These are phyloP conservation scores for Galago senegalensis DNA, from an alignment of 2,797 vertebrate species.

Conservation along the genomic window DNA sequence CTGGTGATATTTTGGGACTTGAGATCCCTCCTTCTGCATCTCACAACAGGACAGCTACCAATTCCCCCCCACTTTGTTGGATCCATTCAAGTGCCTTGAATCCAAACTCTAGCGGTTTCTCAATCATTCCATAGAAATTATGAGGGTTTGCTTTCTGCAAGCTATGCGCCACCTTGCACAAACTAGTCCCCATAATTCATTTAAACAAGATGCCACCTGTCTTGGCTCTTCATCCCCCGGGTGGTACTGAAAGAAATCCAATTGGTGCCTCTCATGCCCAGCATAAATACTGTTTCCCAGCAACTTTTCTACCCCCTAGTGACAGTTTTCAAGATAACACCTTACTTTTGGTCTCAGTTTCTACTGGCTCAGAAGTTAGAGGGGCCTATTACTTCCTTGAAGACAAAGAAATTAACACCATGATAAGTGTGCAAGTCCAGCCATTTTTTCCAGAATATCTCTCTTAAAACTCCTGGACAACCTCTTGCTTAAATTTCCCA, in stretches of 20 bases:
- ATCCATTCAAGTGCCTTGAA: not conserved
- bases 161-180: not conserved
- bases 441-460: conserved; percentile 9
- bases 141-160: conserved; percentile 29
- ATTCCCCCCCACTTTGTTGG: not conserved
- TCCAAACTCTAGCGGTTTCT: not conserved
- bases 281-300: not conserved
- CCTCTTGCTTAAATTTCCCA: not conserved
- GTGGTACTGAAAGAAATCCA: not conserved
- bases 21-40: not conserved
- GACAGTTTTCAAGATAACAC: conserved; percentile 40
- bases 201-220: not conserved
- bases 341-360: conserved; percentile 23
- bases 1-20: not conserved
- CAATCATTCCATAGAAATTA: conserved; percentile 10
- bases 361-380: not conserved
- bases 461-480: not conserved
- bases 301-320: not conserved
- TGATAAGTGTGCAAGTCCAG: not conserved
- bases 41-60: not conserved
- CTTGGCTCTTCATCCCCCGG: not conserved
- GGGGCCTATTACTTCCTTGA: not conserved
- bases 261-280: not conserved
- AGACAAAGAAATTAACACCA: not conserved
- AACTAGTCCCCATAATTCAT: not conserved